Evolutionary conservation across 2,888 invertebrate species (phyloP).

Genomic region (Nipponacmea schrenckii): DNA sequence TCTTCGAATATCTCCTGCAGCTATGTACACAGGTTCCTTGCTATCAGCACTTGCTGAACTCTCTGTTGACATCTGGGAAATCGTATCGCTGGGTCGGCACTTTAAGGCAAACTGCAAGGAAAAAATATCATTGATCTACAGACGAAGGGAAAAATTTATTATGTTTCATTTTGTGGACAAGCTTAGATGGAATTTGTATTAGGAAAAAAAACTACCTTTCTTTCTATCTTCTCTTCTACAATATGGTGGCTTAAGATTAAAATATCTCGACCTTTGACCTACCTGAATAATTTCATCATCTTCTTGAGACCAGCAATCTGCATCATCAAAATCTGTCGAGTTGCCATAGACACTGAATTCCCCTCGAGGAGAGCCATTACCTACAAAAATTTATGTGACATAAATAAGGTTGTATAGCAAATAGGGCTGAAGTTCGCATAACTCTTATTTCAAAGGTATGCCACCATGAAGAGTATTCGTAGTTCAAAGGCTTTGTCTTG

Average conservation of each 20-base stretch:
- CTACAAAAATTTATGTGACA: too few relatives aligned
- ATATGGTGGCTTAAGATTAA: too few relatives aligned
- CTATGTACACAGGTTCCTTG: constrained; percentile 77
- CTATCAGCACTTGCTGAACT: constrained; percentile 76
- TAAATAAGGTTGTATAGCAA: too few relatives aligned
- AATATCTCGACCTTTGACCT: not conserved
- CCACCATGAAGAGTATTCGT: too few relatives aligned
- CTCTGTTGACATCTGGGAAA: constrained; percentile 90
- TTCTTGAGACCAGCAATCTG: constrained; percentile 92
- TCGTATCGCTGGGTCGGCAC: constrained; percentile 75
- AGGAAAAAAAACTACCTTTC: too few relatives aligned
- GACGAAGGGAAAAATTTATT: too few relatives aligned
- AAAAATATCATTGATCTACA: not conserved
- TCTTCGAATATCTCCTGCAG: constrained; percentile 87
- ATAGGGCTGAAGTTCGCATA: too few relatives aligned
- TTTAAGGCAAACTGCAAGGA: constrained; percentile 42
- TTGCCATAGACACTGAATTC: constrained; percentile 60
- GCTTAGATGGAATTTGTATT: too few relatives aligned
- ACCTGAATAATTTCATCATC: constrained; percentile 90
- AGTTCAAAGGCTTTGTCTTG: too few relatives aligned
- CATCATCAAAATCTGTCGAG: constrained; percentile 61
- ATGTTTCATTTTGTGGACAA: too few relatives aligned
- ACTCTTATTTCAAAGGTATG: too few relatives aligned
- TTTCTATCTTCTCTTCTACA: too few relatives aligned
- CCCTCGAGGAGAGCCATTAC: constrained; percentile 46